These are phyloP conservation scores for Bucco capensis DNA, from an alignment of 2,113 vertebrate genomes.

Conservation along the genomic window DNA sequence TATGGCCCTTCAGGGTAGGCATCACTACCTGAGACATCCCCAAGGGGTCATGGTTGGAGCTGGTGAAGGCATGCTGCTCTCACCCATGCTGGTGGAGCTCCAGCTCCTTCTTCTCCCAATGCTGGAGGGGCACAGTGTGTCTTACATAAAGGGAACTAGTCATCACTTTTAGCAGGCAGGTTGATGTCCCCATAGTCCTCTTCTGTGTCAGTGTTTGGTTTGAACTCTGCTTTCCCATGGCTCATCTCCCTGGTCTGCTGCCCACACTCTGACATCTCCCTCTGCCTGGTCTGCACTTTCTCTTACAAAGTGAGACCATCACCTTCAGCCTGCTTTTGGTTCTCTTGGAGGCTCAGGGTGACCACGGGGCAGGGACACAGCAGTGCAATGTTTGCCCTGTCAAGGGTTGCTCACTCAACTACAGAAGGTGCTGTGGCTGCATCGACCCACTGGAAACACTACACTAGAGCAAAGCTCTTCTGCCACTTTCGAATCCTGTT, in stretches of 20 bases:
- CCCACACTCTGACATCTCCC: not conserved
- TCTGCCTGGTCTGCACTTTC: not conserved
- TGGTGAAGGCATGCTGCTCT: not conserved
- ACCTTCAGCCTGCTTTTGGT: not conserved
- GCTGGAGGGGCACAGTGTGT: not conserved
- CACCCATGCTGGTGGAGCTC: not conserved
- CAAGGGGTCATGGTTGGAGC: accelerated
- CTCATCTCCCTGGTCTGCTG: accelerated
- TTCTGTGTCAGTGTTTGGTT: not conserved
- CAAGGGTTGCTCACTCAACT: not conserved
- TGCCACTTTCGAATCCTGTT: not conserved
- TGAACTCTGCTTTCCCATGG: not conserved
- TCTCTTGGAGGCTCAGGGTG: not conserved
- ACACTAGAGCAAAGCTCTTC: not conserved
- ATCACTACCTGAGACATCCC: not conserved
- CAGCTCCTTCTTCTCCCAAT: not conserved
- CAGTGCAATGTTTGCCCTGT: not conserved
- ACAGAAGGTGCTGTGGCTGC: not conserved
- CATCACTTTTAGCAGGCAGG: not conserved
- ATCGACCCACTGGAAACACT: not conserved
- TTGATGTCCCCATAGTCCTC: not conserved
- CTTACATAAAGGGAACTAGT: not conserved
- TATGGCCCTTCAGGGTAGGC: not conserved
- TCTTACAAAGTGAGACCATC: not conserved
- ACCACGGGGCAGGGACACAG: not conserved